phyloP scores from a whole-genome alignment of 2,113 vertebrate species.

The Alouatta palliata region DNA sequence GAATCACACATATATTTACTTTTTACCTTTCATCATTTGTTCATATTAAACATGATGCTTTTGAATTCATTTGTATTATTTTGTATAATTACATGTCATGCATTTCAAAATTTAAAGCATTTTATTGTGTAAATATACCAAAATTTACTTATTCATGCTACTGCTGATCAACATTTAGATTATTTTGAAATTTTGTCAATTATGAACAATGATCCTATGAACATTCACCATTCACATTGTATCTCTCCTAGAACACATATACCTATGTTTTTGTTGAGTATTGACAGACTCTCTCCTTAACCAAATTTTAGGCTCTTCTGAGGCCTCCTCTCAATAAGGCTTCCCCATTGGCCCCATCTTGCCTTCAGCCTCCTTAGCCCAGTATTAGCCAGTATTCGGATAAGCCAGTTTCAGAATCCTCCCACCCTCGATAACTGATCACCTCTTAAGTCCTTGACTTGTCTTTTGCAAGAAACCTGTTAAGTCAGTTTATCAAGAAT shows the following conservation, averaged over 20 bases:
- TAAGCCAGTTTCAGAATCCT: background rate
- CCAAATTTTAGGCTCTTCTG: background rate
- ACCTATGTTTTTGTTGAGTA: background rate
- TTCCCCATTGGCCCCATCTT: background rate
- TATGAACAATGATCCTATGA: background rate
- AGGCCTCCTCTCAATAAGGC: background rate
- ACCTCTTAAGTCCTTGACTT: background rate
- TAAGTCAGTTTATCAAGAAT: background rate
- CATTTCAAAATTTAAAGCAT: background rate
- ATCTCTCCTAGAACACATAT: accelerated
- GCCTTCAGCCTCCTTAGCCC: background rate
- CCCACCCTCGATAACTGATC: background rate
- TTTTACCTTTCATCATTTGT: background rate
- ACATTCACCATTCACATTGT: background rate
- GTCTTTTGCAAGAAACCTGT: background rate
- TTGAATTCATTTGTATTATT: background rate
- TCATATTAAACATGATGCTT: background rate
- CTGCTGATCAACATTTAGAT: background rate
- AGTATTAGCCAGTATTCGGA: too few relatives aligned
- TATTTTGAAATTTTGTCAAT: background rate
- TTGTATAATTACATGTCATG: background rate
- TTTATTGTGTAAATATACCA: background rate
- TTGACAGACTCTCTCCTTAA: background rate
- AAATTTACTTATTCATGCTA: background rate
- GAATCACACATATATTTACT: background rate